These are phyloP conservation scores for Caloenas nicobarica DNA, from an alignment of 2,113 vertebrate genomes.

Conservation along the genomic window DNA sequence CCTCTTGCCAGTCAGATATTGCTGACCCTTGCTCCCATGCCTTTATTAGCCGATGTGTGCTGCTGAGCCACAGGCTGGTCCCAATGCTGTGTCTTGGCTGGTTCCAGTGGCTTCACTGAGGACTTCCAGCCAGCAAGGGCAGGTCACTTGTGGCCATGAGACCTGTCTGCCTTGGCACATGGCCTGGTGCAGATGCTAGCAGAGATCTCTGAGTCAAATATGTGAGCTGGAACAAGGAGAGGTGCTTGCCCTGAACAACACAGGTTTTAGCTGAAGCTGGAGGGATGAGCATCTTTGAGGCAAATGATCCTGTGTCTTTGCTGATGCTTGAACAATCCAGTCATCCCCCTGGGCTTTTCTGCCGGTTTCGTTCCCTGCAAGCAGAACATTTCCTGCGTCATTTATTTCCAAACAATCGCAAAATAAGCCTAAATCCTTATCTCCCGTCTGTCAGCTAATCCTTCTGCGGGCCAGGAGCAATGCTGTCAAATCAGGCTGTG, in stretches of 20 bases:
- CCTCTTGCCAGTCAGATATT: not conserved
- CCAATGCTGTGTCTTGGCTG: not conserved
- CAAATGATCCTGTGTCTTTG: not conserved
- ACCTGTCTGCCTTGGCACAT: not conserved
- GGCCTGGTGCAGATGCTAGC: not conserved
- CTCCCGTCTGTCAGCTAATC: not conserved
- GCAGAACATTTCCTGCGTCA: constrained; percentile 16
- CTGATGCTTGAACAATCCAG: not conserved
- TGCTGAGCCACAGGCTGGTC: not conserved
- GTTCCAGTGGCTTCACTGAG: not conserved
- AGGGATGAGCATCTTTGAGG: not conserved
- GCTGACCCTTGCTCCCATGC: not conserved
- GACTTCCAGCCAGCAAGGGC: not conserved
- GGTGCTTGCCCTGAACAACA: not conserved
- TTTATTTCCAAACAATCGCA: constrained; percentile 40
- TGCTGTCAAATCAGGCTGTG: not conserved
- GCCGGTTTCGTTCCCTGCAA: not conserved
- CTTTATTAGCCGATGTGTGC: not conserved
- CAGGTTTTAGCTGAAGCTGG: not conserved
- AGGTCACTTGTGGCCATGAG: not conserved
- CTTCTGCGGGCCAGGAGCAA: not conserved
- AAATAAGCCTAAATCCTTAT: constrained; percentile 31
- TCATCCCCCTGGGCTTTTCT: not conserved
- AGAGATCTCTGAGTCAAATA: not conserved
- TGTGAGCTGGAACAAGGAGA: not conserved